Evolutionary conservation across 2,113 vertebrate genomes (phyloP).

Genomic region (Platycercus adscitus): DNA sequence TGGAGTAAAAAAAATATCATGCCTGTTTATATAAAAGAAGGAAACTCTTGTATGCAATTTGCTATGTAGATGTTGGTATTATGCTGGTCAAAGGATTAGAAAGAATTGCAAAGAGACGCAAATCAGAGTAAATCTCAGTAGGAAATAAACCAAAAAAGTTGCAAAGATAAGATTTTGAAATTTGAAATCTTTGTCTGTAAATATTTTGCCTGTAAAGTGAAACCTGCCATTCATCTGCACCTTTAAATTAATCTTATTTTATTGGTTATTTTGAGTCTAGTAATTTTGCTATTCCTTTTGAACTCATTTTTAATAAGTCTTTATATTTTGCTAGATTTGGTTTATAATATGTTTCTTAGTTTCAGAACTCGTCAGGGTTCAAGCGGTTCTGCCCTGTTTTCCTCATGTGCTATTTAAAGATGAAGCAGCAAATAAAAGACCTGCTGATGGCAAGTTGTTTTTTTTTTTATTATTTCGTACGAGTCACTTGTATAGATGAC

Average conservation of each 20-base stretch:
- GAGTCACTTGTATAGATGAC: conserved; percentile 22
- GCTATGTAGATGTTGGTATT: background rate
- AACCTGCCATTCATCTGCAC: background rate
- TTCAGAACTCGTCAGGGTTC: background rate
- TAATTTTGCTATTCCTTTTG: conserved; percentile 33
- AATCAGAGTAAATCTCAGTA: background rate
- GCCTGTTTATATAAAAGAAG: conserved; percentile 26
- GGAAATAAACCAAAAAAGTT: conserved; percentile 8
- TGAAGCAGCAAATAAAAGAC: conserved; percentile 13
- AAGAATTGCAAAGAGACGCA: conserved; percentile 29
- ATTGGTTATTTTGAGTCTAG: conserved; percentile 34
- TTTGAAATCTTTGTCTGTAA: background rate
- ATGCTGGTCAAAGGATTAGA: background rate
- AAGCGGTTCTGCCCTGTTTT: background rate
- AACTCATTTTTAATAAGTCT: conserved; percentile 47
- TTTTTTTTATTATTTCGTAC: background rate
- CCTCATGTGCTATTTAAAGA: background rate
- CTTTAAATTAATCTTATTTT: conserved; percentile 54
- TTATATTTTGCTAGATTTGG: conserved; percentile 7
- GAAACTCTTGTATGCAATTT: conserved; percentile 33
- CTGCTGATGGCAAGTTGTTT: background rate
- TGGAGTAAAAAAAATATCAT: conserved; percentile 38
- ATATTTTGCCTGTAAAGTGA: background rate
- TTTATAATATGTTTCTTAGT: conserved; percentile 27
- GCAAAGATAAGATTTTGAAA: background rate